These are phyloP conservation scores for Petaurus breviceps DNA, from an alignment of 2,113 vertebrate species.

Conservation along the genomic window DNA sequence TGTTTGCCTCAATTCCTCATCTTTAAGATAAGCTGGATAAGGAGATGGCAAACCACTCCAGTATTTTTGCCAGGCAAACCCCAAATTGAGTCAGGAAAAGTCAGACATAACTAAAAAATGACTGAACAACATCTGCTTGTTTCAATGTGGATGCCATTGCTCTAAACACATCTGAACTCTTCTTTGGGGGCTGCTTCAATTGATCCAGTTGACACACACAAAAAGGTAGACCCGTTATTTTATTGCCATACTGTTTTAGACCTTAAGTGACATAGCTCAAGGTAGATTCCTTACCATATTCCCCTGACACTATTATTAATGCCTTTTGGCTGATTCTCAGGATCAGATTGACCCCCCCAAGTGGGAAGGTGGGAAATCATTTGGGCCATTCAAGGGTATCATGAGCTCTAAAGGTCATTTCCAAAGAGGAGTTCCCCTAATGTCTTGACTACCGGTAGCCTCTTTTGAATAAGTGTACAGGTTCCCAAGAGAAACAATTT, in stretches of 20 bases:
- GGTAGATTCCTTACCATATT: background rate
- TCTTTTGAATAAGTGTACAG: background rate
- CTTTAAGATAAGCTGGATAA: background rate
- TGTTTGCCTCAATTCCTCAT: background rate
- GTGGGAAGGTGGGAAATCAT: background rate
- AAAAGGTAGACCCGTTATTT: background rate
- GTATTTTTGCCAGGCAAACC: background rate
- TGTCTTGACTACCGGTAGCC: background rate
- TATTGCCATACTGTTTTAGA: background rate
- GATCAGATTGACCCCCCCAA: background rate
- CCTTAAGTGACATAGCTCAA: background rate
- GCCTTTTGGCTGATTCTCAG: background rate
- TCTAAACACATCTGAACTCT: background rate
- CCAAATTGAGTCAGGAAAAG: background rate
- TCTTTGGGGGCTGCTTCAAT: background rate
- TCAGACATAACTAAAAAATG: background rate
- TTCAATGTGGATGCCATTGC: background rate
- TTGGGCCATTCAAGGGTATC: background rate
- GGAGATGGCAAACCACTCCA: background rate
- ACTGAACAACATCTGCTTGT: background rate
- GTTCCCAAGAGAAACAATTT: background rate
- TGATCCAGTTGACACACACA: background rate
- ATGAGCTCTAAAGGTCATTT: background rate
- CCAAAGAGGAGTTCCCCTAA: background rate
- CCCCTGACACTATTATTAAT: background rate